Evolutionary conservation across 2,113 vertebrate genomes (phyloP).

Genomic region (Triplophysa siluroides): DNA sequence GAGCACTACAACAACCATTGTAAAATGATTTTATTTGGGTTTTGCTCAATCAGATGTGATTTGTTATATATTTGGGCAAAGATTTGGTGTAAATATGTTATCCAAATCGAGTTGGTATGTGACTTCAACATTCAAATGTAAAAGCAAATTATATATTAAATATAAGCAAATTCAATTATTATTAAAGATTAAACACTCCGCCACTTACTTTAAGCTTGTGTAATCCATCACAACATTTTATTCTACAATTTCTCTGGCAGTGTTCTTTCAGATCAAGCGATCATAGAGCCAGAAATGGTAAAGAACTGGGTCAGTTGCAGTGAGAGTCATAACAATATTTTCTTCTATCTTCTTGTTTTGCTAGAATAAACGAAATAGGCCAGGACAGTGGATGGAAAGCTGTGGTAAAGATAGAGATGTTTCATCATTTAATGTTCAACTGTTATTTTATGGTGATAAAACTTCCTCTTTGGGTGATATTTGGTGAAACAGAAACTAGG

Average conservation of each 20-base stretch:
- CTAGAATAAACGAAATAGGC: neutral
- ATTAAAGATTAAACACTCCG: neutral
- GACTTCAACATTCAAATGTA: too few species aligned
- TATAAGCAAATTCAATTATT: neutral
- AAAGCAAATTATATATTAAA: too few species aligned
- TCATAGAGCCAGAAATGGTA: neutral
- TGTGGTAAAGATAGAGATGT: neutral
- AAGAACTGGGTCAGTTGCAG: neutral
- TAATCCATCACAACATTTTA: neutral
- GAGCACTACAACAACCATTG: neutral
- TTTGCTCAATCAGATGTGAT: too few species aligned
- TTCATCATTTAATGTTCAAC: neutral
- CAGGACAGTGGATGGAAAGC: neutral
- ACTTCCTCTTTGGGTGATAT: constrained; percentile 1
- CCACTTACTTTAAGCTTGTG: neutral
- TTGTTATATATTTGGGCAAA: too few species aligned
- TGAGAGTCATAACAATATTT: neutral
- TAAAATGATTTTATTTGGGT: too few species aligned
- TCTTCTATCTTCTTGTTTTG: neutral
- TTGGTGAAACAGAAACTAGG: neutral
- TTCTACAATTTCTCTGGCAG: neutral
- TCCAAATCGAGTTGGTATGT: too few species aligned
- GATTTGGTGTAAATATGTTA: too few species aligned
- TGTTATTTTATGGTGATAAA: neutral
- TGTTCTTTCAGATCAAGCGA: neutral